Conservation (phyloP, 2,888 invertebrate genomes). For the Myopa tessellatipennis region DNA sequence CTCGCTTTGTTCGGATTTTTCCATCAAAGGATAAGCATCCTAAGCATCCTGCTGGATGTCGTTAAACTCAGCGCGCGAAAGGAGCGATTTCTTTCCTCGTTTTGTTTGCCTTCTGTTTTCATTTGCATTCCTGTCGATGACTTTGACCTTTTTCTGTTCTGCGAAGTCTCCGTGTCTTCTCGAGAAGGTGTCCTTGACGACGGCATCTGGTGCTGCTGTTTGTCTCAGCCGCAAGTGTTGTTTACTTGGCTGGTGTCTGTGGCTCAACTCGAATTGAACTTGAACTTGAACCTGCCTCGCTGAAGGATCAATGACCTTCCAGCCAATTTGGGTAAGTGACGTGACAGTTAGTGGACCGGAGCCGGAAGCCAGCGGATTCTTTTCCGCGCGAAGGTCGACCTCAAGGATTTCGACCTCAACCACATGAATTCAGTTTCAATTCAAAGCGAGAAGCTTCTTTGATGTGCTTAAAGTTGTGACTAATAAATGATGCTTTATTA, state of each 20-base stretch:
- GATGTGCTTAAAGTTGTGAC: too few species aligned
- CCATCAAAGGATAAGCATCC: constrained; percentile 11
- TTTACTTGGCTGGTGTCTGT: background rate
- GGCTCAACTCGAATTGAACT: background rate
- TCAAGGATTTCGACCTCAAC: too few species aligned
- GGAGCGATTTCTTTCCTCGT: background rate
- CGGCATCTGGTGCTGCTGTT: background rate
- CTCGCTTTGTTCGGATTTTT: background rate
- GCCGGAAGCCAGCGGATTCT: background rate
- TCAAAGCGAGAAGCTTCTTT: too few species aligned
- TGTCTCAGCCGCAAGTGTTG: constrained; percentile 1
- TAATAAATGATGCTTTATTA: too few species aligned
- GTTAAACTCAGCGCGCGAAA: constrained; percentile 20
- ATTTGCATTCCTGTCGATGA: constrained; percentile 19
- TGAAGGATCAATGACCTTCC: background rate
- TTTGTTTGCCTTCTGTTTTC: background rate
- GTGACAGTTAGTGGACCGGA: background rate
- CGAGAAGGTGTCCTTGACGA: background rate
- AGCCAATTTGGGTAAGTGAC: background rate
- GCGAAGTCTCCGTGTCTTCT: background rate
- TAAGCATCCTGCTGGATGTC: constrained; percentile 21
- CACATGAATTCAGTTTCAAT: too few species aligned
- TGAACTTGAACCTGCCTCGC: background rate
- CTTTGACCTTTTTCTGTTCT: constrained; percentile 24
- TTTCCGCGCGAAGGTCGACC: too few species aligned